Evolutionary conservation across 2,797 vertebrate genomes (phyloP), one percentile per base, ranked within the genome.

Genomic region (Florisuga fusca): DNA sequence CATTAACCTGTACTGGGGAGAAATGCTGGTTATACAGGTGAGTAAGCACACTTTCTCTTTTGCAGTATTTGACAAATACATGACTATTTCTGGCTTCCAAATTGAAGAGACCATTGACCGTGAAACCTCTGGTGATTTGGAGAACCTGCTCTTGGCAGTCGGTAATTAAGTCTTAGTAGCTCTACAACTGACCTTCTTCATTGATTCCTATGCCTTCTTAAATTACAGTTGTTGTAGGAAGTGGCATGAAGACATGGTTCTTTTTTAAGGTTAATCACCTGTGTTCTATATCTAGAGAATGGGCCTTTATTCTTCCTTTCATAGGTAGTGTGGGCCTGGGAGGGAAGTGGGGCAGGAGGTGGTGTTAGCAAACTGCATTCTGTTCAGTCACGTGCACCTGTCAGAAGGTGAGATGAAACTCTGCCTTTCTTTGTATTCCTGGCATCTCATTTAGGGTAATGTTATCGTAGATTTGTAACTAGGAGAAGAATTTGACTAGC

Each of bases 31-130:
- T 33, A 4, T 13, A 15, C 7, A 2, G 1, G 3, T 84, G 55
- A 92, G 15, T 4, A 9, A 58, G 31, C 43, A 58, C 12, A 1
- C 54, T 85, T 89, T 55, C 38, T 90, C 43, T 93, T 78, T 97
- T 96, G 48, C 85, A 99, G 99, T 99, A 93, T 99, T 99, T 92
- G 98, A 98, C 55, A 98, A 98, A 51, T 99, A 99, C 96, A 99
- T 98, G 98, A 99, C 99, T 33, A 95, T 99, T 84, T 98, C 98
- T 0, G 99, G 99, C 91, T 98, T 98, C 86, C 99, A 99, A 53
- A 98, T 99, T 17, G 99, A 99, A 95, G 99, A 99, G 93, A 99
- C 98, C 91, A 97, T 99, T 78, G 97, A 98, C 96, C 98, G 98
- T 12, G 99, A 99, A 97, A 99, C 98, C 36, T 99, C 98, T 9